Conservation (phyloP, 2,888 invertebrate species). For the Rhopalosiphum nymphaeae region DNA sequence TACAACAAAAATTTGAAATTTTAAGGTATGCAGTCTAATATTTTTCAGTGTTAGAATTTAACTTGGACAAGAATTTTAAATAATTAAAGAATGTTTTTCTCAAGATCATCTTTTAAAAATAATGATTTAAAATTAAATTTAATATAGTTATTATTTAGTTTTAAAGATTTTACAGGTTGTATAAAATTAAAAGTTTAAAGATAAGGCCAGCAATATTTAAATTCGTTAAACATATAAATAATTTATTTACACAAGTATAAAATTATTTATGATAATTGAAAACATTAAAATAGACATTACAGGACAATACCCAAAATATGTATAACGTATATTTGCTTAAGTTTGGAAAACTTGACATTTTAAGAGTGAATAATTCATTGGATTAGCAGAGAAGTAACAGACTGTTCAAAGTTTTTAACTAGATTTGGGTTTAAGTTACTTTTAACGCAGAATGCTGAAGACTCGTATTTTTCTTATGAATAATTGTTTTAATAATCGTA, state of each 20-base stretch:
- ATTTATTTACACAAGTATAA: background rate
- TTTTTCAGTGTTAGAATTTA: background rate
- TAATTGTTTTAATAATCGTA: conserved; percentile 13
- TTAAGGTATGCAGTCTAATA: background rate
- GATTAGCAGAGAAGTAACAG: background rate
- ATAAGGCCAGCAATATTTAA: background rate
- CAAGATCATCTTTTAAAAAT: background rate
- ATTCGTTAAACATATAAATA: background rate
- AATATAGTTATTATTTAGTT: background rate
- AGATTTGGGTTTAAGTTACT: background rate
- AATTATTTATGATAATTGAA: background rate
- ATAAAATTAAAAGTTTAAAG: background rate
- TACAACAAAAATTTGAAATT: background rate
- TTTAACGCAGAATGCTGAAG: background rate
- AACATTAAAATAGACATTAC: conserved; percentile 13
- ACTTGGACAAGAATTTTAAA: background rate
- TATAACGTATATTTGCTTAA: background rate
- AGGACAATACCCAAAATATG: background rate
- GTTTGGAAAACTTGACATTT: conserved; percentile 35
- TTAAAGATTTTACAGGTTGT: background rate
- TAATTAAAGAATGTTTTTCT: background rate
- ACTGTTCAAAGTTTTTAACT: conserved; percentile 37
- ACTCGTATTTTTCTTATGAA: background rate
- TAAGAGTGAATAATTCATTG: conserved; percentile 27
- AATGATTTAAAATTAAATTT: background rate